Evolutionary conservation across 1,140 invertebrate genomes (phyloP).

Genomic region (Drosophila punjabiensis): DNA sequence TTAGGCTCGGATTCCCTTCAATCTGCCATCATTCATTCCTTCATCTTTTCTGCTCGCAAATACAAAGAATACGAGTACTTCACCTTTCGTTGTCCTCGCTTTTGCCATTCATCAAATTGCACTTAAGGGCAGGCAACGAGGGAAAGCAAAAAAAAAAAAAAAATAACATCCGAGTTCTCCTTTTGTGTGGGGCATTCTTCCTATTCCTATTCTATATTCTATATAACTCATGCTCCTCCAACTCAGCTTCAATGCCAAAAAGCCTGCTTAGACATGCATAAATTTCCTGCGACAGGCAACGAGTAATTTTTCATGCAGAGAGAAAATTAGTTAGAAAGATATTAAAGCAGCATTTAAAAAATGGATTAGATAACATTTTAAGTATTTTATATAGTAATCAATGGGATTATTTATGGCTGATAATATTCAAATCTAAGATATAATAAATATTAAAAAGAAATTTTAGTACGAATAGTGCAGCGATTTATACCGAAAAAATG

Average conservation of each 20-base stretch:
- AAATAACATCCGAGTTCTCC: too few relatives aligned
- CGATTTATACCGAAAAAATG: too few relatives aligned
- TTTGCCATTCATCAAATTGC: conserved; percentile 32
- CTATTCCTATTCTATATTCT: conserved; percentile 10
- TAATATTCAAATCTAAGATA: too few relatives aligned
- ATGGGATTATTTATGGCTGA: too few relatives aligned
- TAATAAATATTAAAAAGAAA: too few relatives aligned
- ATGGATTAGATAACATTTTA: neutral
- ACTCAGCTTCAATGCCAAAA: conserved; percentile 23
- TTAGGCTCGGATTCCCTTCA: conserved; percentile 11
- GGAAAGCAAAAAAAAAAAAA: neutral
- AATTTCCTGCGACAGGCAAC: conserved; percentile 52
- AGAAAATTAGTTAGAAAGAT: neutral
- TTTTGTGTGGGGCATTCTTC: conserved; percentile 6
- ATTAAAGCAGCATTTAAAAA: neutral
- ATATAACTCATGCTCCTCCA: neutral
- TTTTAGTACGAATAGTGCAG: too few relatives aligned
- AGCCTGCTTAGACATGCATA: conserved; percentile 67
- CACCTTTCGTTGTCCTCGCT: conserved; percentile 20
- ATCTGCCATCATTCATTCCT: conserved; percentile 17
- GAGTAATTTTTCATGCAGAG: conserved; percentile 4
- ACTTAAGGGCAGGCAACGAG: conserved; percentile 13
- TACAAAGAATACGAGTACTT: neutral
- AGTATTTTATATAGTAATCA: neutral
- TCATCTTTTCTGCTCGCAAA: conserved; percentile 2